Evolutionary conservation across 2,797 vertebrate species (phyloP), one percentile per base, ranked within the genome.

Genomic region (Rousettus madagascariensis): DNA sequence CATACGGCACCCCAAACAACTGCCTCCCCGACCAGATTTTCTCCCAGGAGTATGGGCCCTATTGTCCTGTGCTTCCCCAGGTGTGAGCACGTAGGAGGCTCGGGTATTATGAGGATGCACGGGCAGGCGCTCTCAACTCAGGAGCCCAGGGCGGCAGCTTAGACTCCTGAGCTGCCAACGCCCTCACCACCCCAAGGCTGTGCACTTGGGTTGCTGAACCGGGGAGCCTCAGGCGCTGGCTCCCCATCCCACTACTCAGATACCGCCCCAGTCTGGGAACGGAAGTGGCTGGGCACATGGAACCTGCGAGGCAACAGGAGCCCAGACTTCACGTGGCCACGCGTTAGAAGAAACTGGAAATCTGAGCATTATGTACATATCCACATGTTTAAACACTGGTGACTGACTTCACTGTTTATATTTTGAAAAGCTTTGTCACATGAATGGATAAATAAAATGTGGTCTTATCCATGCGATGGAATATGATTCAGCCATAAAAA

Each of bases 371-470:
- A 38, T 38, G n/a, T 91, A 79, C 75, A 49, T 28, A 80, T 28
- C 53, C 59, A 68, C 69, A 83, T n/a, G 61, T 80, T 36, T 46
- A 87, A 63, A 86, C 49, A 65, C 0, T 26, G 33, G 22, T 17
- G 36, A 49, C 88, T 36, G 17, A 65, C 51, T 43, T 8, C 30
- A 41, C 9, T 30, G 24, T 71, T 92, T 79, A 57, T 53, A 63
- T 80, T 93, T 87, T 92, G 19, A 51, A 90, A 96, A 86, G n/a
- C n/a, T 17, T 33, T 28, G n/a, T 46, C 36, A 86, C 74, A 13
- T 87, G 80, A 77, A 77, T 12, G 15, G 36, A 38, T 11, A 79
- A 72, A 75, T 66, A 61, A 71, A 91, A 78, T 16, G 26, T 59
- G 69, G 49, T 68, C 63, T 80, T 80, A 5, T 16, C 6, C 26